phyloP scores from a whole-genome alignment of 2,113 vertebrate species.

The Lophochroa leadbeateri region DNA sequence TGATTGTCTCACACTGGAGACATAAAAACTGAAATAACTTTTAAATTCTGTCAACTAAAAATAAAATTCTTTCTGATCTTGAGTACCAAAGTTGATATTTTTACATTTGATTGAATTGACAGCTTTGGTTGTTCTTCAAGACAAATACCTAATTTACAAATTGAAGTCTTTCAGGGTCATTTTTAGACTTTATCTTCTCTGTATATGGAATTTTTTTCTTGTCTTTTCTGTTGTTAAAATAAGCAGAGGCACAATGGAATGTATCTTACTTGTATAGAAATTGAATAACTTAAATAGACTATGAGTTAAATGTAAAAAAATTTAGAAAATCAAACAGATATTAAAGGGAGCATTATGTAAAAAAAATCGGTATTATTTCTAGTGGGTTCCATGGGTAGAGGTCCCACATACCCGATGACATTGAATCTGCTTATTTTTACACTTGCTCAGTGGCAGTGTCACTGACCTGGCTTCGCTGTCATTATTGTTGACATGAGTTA shows the following conservation, averaged over 20 bases:
- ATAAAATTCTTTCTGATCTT: not conserved
- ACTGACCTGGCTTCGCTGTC: not conserved
- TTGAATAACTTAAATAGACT: not conserved
- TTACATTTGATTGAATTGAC: not conserved
- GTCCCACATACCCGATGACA: not conserved
- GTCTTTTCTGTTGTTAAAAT: not conserved
- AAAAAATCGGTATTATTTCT: not conserved
- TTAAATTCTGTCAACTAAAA: not conserved
- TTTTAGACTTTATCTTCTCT: not conserved
- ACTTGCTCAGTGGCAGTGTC: not conserved
- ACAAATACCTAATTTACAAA: not conserved
- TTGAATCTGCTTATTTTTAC: not conserved
- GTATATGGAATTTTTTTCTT: not conserved
- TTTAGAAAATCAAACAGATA: not conserved
- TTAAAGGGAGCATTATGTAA: not conserved
- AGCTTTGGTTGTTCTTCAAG: not conserved
- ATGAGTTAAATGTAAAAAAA: not conserved
- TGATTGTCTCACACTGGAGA: not conserved
- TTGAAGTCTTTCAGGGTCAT: not conserved
- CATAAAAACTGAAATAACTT: not conserved
- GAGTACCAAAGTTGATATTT: not conserved
- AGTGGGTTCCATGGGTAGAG: not conserved
- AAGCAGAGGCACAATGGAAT: not conserved
- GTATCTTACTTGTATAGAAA: not conserved
- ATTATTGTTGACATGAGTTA: not conserved